phyloP scores from a whole-genome alignment of 2,888 invertebrate species.

The Eupithecia exiguata region DNA sequence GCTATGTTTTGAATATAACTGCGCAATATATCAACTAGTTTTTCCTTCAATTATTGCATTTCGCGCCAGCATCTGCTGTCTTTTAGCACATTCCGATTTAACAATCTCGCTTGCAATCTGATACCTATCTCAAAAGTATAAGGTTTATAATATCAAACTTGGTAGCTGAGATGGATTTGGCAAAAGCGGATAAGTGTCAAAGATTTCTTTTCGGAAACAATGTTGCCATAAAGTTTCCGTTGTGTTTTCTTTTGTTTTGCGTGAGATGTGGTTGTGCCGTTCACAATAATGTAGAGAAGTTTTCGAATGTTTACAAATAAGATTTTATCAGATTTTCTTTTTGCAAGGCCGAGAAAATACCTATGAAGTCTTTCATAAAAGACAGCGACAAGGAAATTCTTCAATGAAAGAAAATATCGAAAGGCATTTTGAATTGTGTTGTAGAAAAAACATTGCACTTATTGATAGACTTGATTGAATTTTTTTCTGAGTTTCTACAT shows the following conservation, averaged over 20 bases:
- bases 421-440: neutral
- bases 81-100: slow-evolving; percentile 69
- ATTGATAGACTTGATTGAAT: neutral
- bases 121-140: slow-evolving; percentile 16
- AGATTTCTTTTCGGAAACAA: slow-evolving; percentile 38
- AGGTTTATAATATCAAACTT: slow-evolving; percentile 18
- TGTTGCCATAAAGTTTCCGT: slow-evolving; percentile 9
- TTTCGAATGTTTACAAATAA: slow-evolving; percentile 27
- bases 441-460: neutral
- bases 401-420: neutral
- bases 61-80: slow-evolving; percentile 59
- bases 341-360: neutral
- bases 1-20: slow-evolving; percentile 69
- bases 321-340: slow-evolving; percentile 9
- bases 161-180: slow-evolving; percentile 13
- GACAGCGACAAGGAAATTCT: neutral
- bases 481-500: no score
- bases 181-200: slow-evolving; percentile 44
- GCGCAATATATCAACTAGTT: slow-evolving; percentile 73
- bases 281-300: slow-evolving; percentile 17
- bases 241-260: slow-evolving; percentile 16
- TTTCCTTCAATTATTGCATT: slow-evolving; percentile 79
- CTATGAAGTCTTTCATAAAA: neutral
- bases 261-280: slow-evolving; percentile 12
- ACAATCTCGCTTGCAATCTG: slow-evolving; percentile 49